Evolutionary conservation across 2,113 vertebrate species (phyloP), one percentile per base, ranked within the genome.

Genomic region (Pterophyllum scalare): DNA sequence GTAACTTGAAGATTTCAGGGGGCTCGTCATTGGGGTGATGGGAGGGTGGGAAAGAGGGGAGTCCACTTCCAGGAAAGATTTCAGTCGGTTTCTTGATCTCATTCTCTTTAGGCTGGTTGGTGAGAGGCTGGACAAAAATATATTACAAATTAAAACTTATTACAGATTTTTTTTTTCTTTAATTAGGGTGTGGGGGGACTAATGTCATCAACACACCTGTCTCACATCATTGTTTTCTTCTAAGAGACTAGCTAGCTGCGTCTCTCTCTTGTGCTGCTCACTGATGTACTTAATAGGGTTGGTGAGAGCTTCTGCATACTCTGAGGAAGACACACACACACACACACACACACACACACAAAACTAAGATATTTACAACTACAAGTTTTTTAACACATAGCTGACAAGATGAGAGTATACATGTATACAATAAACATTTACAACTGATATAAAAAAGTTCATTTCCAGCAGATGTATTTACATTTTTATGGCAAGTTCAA

Each of bases 271-370:
- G 87, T 96, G 95, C 94, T 97, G 84, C 40, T 96, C 91, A 91
- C 91, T 97, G 89, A 97, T 94, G 11, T 98, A 97, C 75, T 97
- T 97, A 43, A 97, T 98, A 86, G 97, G 97, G 93, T 98, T 97
- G 81, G 96, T 96, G 89, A 98, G 89, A 14, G 97, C 97, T 13
- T 97, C 96, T 0, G 96, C 96, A 1, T 97, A 98, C 75, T 97
- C 97, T 98, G 88, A 20, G 62, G 1, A 84, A 92, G 5, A 88
- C 5, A 88, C 4, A 88, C 12, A 76, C 10, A 56, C 28, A 0
- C 17, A 70, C 46, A 40, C 64, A 70, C 24, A n/a, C n/a, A n/a
- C n/a, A n/a, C 28, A 70, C 28, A 43, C 40, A 70, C 46, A 26
- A 28, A 28, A 67, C 17, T 64, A 75, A 35, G 5, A 26, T 40